Evolutionary conservation across 2,797 vertebrate genomes (phyloP), one percentile per base, ranked within the genome.

Genomic region (Anguilla obscura): DNA sequence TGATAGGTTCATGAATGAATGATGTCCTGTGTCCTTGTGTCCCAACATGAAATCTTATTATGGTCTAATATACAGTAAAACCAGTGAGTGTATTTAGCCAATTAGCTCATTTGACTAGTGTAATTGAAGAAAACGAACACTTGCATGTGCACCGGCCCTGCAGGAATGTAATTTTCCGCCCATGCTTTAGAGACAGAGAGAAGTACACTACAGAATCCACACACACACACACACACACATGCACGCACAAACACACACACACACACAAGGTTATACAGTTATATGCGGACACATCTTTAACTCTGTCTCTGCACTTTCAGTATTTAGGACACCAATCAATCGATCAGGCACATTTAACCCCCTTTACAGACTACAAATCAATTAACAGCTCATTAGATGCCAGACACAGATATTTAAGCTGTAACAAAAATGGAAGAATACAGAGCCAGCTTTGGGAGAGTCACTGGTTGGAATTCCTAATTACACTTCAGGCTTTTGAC

Each of bases 361-460:
- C 74, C 14, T 40, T 79, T 40, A 79, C 33, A 71, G 60, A 66
- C 60, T n/a, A 66, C 60, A 66, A 58, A 16, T 79, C 74, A 79
- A 40, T 79, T 16, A 79, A 21, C 30, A 40, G 74, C 36, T 16
- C 74, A 79, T 36, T 40, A 36, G 74, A 79, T 14, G 14, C 74
- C 5, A 3, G 74, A 79, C 12, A 79, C 33, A 16, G 74, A 33
- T 16, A 79, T 40, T 14, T 33, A n/a, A n/a, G 21, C 63, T 71
- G 69, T 2, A 71, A 71, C 69, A 30, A 71, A 33, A 71, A 71
- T 58, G 3, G 3, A 58, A 3, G 56, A 12, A 66, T 24, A 6
- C 63, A 66, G 21, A 66, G 63, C 24, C 63, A 66, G 63, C 63
- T 66, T 16, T 58, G 14, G 63, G 63, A 66, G 63, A n/a, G 21